phyloP scores from a whole-genome alignment of 2,888 invertebrate species.

The Andrena flavipes region DNA sequence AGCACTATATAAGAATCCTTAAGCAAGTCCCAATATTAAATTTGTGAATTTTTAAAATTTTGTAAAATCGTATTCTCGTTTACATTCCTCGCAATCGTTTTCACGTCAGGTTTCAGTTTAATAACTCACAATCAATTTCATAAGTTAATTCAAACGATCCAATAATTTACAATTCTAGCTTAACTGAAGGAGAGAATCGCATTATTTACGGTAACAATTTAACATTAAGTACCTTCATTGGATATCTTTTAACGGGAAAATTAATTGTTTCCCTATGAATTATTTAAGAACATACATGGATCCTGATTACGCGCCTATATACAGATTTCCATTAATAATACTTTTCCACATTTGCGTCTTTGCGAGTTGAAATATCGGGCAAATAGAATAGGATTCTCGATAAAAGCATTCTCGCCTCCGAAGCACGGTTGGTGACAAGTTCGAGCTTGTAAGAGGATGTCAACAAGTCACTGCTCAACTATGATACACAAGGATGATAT shows the following conservation, averaged over 20 bases:
- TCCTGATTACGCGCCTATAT: background rate
- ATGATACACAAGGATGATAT: background rate
- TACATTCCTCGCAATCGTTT: background rate
- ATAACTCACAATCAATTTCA: background rate
- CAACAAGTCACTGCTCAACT: background rate
- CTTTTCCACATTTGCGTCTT: background rate
- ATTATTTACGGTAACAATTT: conserved; percentile 18
- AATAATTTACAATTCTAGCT: conserved; percentile 13
- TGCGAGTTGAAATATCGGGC: background rate
- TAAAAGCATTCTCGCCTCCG: conserved; percentile 9
- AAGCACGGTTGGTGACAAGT: background rate
- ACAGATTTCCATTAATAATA: conserved; percentile 1
- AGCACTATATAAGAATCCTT: too few species aligned
- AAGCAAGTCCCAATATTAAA: too few species aligned
- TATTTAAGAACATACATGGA: conserved; percentile 21
- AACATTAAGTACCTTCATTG: background rate
- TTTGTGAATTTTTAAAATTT: too few species aligned
- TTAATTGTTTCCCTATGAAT: conserved; percentile 37
- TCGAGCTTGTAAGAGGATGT: conserved; percentile 8
- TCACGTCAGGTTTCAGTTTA: background rate
- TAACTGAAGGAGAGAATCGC: background rate
- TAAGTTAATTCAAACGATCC: background rate
- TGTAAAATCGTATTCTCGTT: background rate
- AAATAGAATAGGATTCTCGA: background rate
- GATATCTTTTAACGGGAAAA: conserved; percentile 24